phyloP scores from a whole-genome alignment of 2,797 vertebrate species.

The Sebastes cheni region DNA sequence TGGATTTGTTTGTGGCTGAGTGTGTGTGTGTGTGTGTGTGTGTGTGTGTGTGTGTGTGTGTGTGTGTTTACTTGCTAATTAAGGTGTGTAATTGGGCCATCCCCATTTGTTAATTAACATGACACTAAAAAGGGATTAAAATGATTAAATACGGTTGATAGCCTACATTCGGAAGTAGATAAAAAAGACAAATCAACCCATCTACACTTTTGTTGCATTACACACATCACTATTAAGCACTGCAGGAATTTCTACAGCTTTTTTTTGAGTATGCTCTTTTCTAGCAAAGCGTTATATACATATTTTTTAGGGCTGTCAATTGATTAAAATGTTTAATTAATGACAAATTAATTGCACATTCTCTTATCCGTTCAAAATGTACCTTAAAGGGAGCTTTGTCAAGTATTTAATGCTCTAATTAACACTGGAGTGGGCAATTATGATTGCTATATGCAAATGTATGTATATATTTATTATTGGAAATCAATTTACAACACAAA shows the following conservation, averaged over 20 bases:
- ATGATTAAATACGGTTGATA: constrained; percentile 32
- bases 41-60: constrained; percentile 3
- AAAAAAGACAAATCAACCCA: not conserved
- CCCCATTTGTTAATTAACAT: constrained; percentile 47
- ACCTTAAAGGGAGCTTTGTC: no score
- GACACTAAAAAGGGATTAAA: constrained; percentile 44
- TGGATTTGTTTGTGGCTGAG: constrained; percentile 14
- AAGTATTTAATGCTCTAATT: no score
- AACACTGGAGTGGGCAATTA: no score
- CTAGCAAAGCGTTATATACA: not conserved
- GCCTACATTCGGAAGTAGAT: constrained; percentile 23
- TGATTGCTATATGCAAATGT: no score
- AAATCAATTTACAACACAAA: no score
- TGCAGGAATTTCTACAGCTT: no score
- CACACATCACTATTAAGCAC: not conserved
- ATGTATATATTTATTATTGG: no score
- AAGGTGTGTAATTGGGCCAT: constrained; percentile 37
- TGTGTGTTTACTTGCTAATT: constrained; percentile 44
- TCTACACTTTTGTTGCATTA: constrained; percentile 4
- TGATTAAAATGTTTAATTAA: no score
- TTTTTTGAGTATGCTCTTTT: not conserved
- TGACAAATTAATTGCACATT: no score
- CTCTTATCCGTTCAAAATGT: no score
- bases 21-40: constrained; percentile 13
- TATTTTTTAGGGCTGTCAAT: no score